A percentile compares a stretch with the other conserved stretches of the same genome.
These are phyloP conservation scores for Tachina fera DNA, from an alignment of 2,888 invertebrate species.

Conservation along the genomic window DNA sequence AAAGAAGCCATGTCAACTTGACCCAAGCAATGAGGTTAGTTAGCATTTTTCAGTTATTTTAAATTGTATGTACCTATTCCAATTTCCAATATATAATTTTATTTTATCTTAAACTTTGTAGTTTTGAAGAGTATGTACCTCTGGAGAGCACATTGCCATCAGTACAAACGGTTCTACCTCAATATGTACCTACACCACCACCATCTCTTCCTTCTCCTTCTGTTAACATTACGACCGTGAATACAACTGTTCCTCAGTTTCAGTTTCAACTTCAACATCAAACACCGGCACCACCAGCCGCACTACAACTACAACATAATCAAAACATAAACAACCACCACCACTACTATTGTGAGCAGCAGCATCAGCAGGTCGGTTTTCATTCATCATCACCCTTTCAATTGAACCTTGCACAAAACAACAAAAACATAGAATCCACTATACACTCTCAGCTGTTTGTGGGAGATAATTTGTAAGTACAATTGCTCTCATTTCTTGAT, in stretches of 20 bases:
- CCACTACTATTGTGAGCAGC: constrained; percentile 28
- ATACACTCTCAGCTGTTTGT: constrained; percentile 55
- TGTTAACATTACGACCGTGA: constrained; percentile 53
- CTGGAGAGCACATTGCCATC: constrained; percentile 62
- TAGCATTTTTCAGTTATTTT: constrained; percentile 58
- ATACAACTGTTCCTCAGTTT: constrained; percentile 58
- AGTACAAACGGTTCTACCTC: constrained; percentile 71
- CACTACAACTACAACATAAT: constrained; percentile 58
- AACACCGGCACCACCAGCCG: constrained; percentile 31
- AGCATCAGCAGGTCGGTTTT: constrained; percentile 60
- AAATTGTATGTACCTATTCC: constrained; percentile 28
- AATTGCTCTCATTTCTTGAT: not conserved
- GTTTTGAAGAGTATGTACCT: constrained; percentile 66
- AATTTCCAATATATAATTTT: constrained; percentile 40
- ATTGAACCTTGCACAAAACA: constrained; percentile 31
- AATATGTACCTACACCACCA: constrained; percentile 67
- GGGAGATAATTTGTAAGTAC: constrained; percentile 60
- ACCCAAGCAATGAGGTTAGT: constrained; percentile 63
- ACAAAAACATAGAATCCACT: constrained; percentile 62
- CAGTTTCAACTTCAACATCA: constrained; percentile 61
- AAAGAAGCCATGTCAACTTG: constrained; percentile 28
- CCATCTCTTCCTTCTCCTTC: constrained; percentile 69
- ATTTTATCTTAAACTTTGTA: constrained; percentile 49
- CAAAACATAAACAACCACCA: constrained; percentile 57
- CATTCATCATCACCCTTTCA: constrained; percentile 52